Base-by-base conservation (phyloP, 1,140 invertebrate genomes). In the Bombus soroeensis region DNA sequence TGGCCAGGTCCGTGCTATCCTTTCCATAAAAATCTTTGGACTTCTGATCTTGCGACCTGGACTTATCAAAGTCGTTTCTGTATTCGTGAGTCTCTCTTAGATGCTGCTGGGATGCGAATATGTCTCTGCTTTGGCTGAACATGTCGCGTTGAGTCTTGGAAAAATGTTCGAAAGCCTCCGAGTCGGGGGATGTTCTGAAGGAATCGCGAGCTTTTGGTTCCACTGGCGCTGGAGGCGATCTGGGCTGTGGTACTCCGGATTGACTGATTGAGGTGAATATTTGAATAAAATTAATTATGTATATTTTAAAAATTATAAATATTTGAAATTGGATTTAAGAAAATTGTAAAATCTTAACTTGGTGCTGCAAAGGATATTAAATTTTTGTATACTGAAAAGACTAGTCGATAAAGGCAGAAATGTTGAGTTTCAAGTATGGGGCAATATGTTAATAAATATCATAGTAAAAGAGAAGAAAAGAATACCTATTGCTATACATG, bases 161-260 rank as follows among this genome's bases (percentile, higher is more conserved):
- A 22, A 95, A 95, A 53, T 95, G 93, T 25, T 97, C 96, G 88
- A 96, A 96, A 70, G 95, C 94, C 59, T 97, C 96, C 0, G 96
- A 96, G 72, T 97, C 97, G 93, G 97, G 97, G 68, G 97, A 97
- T 25, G 96, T 96, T 53, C 96, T 95, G 91, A 97, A 97, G 3
- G 96, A 96, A 76, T 97, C 97, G 3, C 97, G 95, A 81, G 95
- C 95, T 87, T 96, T 96, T 0, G 96, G 96, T 91, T 98, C 97
- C 25, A 98, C 96, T 37, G 98, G 97, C 0, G 96, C 96, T 88
- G 96, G 97, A 89, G 89, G 97, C 94, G 85, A 97, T 81, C 96
- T 94, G 12, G 95, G 95, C 81, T 96, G 95, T 12, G 94, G 93
- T 83, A 94, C 93, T 89, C 93, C 93, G 75, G 94, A 94, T 94